Base-by-base conservation (phyloP, 23 tunicate genomes). In the Ciona savignyi region DNA sequence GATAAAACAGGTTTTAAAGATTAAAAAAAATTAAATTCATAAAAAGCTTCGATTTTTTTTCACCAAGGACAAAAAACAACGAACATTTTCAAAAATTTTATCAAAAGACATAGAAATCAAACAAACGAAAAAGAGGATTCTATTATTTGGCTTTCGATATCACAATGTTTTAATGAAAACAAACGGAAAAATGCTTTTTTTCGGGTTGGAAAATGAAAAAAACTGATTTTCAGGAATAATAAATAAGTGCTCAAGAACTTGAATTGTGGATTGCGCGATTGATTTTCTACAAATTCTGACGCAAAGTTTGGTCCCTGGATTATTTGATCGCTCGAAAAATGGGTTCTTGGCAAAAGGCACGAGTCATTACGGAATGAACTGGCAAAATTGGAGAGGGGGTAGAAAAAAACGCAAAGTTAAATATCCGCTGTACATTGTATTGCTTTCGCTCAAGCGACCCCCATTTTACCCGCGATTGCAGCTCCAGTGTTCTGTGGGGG, bases 401-500 rank as follows among this genome's bases (percentile, higher is more conserved):
- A 15, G 15, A 42, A 42, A 42, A 42, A 42, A 6, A 15, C 56
- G 15, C 9, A 42, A 42, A 42, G 56, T 42, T 42, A 42, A 42
- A 42, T 15, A 42, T 42, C 56, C 15, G 11, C 15, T 6, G 56
- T 42, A 6, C 15, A 15, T 42, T 42, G 56, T 42, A 42, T 42
- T 42, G 56, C 56, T 9, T 9, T 42, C 9, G 56, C 56, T 62
- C 26, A 74, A n/a, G 81, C 81, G 23, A 51, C 73, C 64, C 64
- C 71, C 81, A 77, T 77, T 67, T 77, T 77, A 23, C 73, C 73
- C 4, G 81, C 69, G 70, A 25, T 32, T 2, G 70, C 79, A 1
- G 81, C 60, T 1, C 33, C 79, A 1, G 73, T 29, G 81, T 77
- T 77, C 32, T 66, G 73, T 26, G 81, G 63, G 27, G 81, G 81